phyloP scores from a whole-genome alignment of 2,797 vertebrate genomes.

The Liasis olivaceus region DNA sequence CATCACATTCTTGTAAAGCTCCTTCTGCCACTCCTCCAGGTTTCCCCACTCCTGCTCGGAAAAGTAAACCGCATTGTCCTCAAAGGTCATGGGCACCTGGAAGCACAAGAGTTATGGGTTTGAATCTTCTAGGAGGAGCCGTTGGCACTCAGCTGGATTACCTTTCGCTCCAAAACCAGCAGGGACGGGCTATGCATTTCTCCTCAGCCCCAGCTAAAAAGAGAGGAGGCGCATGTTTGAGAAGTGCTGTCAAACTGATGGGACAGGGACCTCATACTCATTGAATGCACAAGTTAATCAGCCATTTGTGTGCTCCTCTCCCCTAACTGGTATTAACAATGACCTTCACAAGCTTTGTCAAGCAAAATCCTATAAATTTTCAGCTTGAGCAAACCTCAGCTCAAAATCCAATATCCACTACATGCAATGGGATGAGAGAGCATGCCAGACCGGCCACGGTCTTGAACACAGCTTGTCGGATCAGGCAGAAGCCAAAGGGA shows the following conservation, averaged over 20 bases:
- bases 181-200: fast-evolving
- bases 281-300: not conserved
- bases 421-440: not conserved
- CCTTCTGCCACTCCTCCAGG: conserved; percentile 71
- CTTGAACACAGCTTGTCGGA: not conserved
- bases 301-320: no score
- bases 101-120: conserved; percentile 39
- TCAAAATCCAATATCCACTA: not conserved
- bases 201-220: no score
- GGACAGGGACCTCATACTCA: no score
- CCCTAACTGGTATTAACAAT: not conserved
- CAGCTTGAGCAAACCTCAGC: not conserved
- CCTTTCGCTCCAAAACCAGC: no score
- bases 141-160: not conserved
- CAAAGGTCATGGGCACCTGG: conserved; percentile 69
- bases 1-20: conserved; percentile 72
- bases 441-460: not conserved
- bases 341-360: not conserved
- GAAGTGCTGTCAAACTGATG: not conserved
- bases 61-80: conserved; percentile 65
- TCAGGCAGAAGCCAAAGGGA: not conserved
- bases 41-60: conserved; percentile 71
- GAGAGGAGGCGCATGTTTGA: no score
- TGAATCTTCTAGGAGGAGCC: no score
- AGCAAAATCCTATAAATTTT: not conserved